phyloP scores from a whole-genome alignment of 2,113 vertebrate genomes.

The Nibea coibor region DNA sequence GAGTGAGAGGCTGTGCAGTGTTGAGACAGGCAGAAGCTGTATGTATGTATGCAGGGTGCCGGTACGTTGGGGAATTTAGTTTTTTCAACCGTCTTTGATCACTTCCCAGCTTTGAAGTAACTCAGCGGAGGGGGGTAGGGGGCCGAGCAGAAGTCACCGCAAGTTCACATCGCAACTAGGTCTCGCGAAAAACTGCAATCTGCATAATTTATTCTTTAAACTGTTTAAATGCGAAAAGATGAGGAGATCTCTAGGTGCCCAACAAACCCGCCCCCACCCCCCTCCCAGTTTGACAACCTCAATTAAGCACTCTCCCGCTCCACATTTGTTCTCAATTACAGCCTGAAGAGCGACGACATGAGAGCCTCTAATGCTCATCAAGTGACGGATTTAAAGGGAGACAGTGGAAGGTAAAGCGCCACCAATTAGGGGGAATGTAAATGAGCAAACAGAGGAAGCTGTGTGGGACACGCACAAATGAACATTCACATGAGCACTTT shows the following conservation, averaged over 20 bases:
- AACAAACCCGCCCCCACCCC: conserved; percentile 54
- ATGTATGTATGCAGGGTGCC: conserved; percentile 80
- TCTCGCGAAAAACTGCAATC: conserved; percentile 80
- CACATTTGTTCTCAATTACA: conserved; percentile 80
- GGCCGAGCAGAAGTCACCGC: conserved; percentile 81
- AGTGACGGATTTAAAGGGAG: conserved; percentile 57
- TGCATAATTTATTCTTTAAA: conserved; percentile 85
- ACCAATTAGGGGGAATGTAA: conserved; percentile 27
- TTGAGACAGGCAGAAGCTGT: conserved; percentile 78
- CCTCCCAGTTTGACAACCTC: conserved; percentile 68
- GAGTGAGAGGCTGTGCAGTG: conserved; percentile 62
- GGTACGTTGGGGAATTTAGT: conserved; percentile 82
- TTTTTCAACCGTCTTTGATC: conserved; percentile 88
- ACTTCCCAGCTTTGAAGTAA: conserved; percentile 88
- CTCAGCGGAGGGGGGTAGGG: conserved; percentile 70
- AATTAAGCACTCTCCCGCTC: conserved; percentile 75
- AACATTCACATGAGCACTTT: not conserved
- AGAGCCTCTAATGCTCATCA: conserved; percentile 65
- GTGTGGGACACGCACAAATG: not conserved
- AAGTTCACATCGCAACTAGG: conserved; percentile 84
- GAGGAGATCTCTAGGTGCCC: conserved; percentile 70
- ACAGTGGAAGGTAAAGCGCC: conserved; percentile 40
- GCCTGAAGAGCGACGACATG: conserved; percentile 63
- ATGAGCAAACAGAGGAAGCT: conserved; percentile 2
- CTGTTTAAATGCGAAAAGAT: conserved; percentile 69